Conservation (phyloP, 2,113 vertebrate genomes). For the Budorcas taxicolor region DNA sequence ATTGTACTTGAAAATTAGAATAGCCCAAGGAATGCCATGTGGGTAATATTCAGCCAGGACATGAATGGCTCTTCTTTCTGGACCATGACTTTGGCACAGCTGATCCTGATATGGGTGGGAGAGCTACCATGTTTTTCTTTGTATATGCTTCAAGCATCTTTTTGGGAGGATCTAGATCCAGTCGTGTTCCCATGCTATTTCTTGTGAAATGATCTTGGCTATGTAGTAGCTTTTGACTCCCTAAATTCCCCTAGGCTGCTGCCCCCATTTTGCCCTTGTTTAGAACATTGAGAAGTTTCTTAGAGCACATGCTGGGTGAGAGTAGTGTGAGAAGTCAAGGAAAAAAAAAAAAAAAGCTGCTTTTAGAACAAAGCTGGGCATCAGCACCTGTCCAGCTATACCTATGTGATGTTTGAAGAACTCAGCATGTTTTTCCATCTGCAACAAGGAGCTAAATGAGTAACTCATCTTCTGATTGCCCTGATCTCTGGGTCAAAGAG, state of each 20-base stretch:
- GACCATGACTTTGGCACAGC: slow-evolving; percentile 27
- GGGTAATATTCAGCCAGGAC: slow-evolving; percentile 33
- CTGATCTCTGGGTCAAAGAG: slow-evolving; percentile 8
- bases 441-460: slow-evolving; percentile 8
- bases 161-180: slow-evolving; percentile 40
- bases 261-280: slow-evolving; percentile 53
- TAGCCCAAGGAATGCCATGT: slow-evolving; percentile 43
- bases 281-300: slow-evolving; percentile 52
- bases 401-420: slow-evolving; percentile 26
- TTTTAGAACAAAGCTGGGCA: slow-evolving; percentile 38
- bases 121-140: slow-evolving; percentile 24
- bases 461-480: slow-evolving; percentile 16
- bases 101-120: slow-evolving; percentile 26
- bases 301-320: slow-evolving; percentile 39
- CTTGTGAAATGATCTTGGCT: slow-evolving; percentile 66
- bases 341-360: not conserved
- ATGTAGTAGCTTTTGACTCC: slow-evolving; percentile 60
- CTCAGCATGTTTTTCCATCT: slow-evolving; percentile 23
- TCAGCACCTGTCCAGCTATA: slow-evolving; percentile 9
- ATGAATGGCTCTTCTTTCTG: slow-evolving; percentile 32
- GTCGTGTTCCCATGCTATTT: slow-evolving; percentile 53
- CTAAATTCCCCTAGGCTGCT: slow-evolving; percentile 55
- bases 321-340: not conserved
- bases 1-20: slow-evolving; percentile 54
- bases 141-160: slow-evolving; percentile 53